Evolutionary conservation across 2,113 vertebrate genomes (phyloP), one percentile per base, ranked within the genome.

Genomic region (Artemisiospiza belli): DNA sequence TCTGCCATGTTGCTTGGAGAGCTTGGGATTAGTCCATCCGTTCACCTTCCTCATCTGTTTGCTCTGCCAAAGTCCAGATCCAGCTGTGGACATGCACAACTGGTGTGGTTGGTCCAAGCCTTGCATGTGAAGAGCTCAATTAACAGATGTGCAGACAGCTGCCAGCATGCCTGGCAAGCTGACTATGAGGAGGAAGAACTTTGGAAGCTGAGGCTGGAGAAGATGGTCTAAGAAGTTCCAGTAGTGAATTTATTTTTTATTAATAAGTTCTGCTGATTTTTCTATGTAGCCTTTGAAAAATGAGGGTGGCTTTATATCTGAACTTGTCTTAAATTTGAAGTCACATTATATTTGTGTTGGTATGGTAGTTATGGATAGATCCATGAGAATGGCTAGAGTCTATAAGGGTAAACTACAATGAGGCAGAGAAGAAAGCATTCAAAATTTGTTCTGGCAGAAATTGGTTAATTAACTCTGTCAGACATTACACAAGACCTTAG

Each of bases 391-490:
- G 1, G 52, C 15, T 22, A 31, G 79, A 59, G 37, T 55, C 80
- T 95, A 11, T 18, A 78, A 82, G 63, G 37, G 80, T 67, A 96
- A 94, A 85, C 52, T 55, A 46, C 64, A 84, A 41, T 47, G 70
- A 90, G 41, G 58, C 83, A 21, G 77, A 92, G 58, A 78, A 90
- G 46, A 82, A 83, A 85, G 72, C 22, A 61, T 59, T 85, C 47
- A 57, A 79, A 80, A 85, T 51, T 87, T 92, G 10, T 92, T 77
- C 76, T 81, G 91, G 67, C 78, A 90, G 87, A 89, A 92, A 90
- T 51, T 64, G 61, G 63, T 75, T 95, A 89, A 88, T 95, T 89
- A 92, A 84, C 69, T 88, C 90, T 93, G 58, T 82, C 94, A 83
- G 94, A 73, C 66, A 72, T 93, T 96, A 78, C 46, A 82, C 41